Base-by-base conservation (phyloP, 1,140 invertebrate species). In the Apis mellifera region DNA sequence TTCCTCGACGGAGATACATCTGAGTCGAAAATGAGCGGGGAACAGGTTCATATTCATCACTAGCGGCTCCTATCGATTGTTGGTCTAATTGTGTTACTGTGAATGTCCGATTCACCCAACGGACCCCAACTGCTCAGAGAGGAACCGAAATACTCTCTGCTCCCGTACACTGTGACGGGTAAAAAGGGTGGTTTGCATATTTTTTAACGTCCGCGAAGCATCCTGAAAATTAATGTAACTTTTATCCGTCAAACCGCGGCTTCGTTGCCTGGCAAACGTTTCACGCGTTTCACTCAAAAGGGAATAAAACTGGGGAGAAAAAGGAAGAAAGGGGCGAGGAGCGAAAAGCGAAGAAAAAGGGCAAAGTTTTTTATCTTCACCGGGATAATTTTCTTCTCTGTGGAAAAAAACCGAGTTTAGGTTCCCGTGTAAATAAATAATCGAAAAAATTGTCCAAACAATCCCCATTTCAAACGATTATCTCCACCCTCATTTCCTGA, bases 61-160 rank as follows among this genome's bases (percentile, higher is more conserved):
- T 88, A 87, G 85, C 64, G 72, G 88, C 87, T 91, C 87, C 90
- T 92, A 93, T 94, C 91, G 92, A 93, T 93, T 93, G 91, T 92
- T 92, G 84, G 90, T 92, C 92, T 94, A 94, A 94, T 93, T 94
- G 92, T 92, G 92, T 94, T 94, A 93, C 92, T 90, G 90, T 90
- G 90, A 93, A 93, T 91, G 91, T 93, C 91, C 91, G 90, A 93
- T 93, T 93, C 91, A 91, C 85, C 90, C 89, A 79, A 72, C 89
- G 90, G 83, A 91, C 83, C 86, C 86, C 84, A 87, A 78, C 72
- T 80, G 84, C 81, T 84, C 84, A 78, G 80, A 87, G 81, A 89
- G 81, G 73, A 84, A 86, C 90, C 90, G 88, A 92, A 93, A 93
- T 91, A 85, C 89, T 60, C 71, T 60, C 19, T 88, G 86, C 88